phyloP scores from a whole-genome alignment of 2,113 vertebrate species.

The Marcusenius ussheri region DNA sequence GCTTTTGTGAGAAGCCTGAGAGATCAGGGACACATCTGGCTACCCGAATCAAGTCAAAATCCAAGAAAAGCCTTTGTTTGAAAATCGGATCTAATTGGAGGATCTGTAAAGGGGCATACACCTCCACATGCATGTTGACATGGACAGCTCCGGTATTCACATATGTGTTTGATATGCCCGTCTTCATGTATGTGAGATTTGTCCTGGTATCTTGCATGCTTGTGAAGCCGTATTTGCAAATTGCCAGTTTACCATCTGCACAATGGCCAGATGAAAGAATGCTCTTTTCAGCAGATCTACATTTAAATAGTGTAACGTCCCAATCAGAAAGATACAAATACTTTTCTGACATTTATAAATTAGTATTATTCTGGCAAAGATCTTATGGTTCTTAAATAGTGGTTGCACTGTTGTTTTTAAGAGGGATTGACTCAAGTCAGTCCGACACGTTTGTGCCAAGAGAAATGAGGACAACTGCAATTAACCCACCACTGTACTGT shows the following conservation, averaged over 20 bases:
- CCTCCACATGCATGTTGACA: neutral
- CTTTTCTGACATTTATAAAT: neutral
- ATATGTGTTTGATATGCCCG: neutral
- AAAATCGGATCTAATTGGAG: neutral
- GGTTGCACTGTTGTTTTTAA: neutral
- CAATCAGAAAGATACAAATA: neutral
- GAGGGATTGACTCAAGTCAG: neutral
- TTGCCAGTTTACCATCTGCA: neutral
- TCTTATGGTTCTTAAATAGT: neutral
- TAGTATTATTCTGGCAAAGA: neutral
- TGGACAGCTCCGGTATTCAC: neutral
- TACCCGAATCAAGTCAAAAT: neutral
- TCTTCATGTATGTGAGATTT: conserved; percentile 1
- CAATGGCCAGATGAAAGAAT: neutral
- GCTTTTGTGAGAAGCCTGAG: neutral
- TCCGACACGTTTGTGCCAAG: neutral
- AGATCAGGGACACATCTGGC: neutral
- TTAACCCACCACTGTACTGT: neutral
- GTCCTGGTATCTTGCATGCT: neutral
- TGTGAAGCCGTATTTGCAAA: neutral
- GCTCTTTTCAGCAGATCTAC: neutral
- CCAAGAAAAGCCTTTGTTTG: neutral
- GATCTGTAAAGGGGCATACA: neutral
- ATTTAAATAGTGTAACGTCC: neutral
- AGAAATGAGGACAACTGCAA: neutral